These are phyloP conservation scores for Andrena cerasifolii DNA, from an alignment of 1,140 invertebrate species.

Conservation along the genomic window DNA sequence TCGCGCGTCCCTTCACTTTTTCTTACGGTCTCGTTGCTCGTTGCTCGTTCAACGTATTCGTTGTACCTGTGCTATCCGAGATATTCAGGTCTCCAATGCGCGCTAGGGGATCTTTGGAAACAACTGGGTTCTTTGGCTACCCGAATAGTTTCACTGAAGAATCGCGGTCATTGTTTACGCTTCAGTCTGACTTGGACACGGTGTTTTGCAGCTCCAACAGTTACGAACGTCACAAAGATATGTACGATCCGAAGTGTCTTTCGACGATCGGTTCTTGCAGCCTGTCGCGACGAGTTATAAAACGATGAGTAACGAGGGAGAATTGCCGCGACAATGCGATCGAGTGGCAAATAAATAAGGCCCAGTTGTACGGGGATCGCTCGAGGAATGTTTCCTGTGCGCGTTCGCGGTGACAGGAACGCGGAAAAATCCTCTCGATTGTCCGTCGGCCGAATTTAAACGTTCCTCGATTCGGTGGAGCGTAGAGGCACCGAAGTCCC, in stretches of 20 bases:
- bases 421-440: neutral
- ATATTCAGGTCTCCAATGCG: too few relatives aligned
- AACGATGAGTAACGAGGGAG: neutral
- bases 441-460: constrained; percentile 21
- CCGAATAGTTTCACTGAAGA: too few relatives aligned
- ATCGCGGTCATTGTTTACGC: neutral
- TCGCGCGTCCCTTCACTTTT: neutral
- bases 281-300: neutral
- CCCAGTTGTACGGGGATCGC: neutral
- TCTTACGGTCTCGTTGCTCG: too few relatives aligned
- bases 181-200: neutral
- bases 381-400: neutral
- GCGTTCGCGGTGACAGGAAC: neutral
- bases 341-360: neutral
- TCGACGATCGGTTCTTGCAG: constrained; percentile 10
- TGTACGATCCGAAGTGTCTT: neutral
- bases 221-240: too few relatives aligned
- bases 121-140: too few relatives aligned
- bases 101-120: too few relatives aligned
- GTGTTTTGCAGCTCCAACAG: too few relatives aligned
- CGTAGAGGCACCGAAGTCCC: neutral
- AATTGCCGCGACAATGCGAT: constrained; percentile 20
- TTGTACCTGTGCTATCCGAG: too few relatives aligned
- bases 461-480: neutral
- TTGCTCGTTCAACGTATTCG: too few relatives aligned